Conservation (phyloP, 2,888 invertebrate species). For the Tipula confusa region DNA sequence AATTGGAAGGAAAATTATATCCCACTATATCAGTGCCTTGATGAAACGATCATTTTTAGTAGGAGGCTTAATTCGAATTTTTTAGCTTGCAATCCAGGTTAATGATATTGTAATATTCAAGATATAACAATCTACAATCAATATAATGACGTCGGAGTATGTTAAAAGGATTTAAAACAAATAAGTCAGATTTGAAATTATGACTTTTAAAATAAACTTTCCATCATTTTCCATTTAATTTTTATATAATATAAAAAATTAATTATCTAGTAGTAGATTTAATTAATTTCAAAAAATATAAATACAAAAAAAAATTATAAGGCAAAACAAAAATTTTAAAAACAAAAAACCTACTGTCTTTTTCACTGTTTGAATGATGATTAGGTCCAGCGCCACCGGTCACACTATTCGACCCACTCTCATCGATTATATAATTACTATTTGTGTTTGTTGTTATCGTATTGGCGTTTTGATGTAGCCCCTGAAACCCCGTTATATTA, state of each 20-base stretch:
- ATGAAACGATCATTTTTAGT: too few species aligned
- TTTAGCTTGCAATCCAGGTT: too few species aligned
- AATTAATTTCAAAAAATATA: neutral
- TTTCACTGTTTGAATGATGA: constrained; percentile 5
- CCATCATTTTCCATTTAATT: neutral
- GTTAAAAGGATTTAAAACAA: too few species aligned
- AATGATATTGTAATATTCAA: too few species aligned
- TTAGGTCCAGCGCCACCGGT: neutral
- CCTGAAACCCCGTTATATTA: constrained; percentile 50
- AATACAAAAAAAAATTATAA: neutral
- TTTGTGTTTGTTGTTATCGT: neutral
- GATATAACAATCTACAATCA: too few species aligned
- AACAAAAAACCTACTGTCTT: constrained; percentile 27
- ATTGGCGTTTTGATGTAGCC: constrained; percentile 33
- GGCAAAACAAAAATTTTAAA: neutral
- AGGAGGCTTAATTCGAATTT: too few species aligned
- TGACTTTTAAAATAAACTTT: neutral
- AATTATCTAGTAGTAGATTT: neutral
- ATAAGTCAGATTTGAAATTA: too few species aligned
- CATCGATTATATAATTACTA: constrained; percentile 4
- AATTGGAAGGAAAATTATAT: too few species aligned
- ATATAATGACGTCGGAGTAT: too few species aligned
- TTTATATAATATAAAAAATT: neutral
- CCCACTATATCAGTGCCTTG: too few species aligned
- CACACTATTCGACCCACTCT: neutral